A percentile compares a stretch with the other conserved stretches of the same genome.
These are phyloP conservation scores for Mobula birostris DNA, from an alignment of 2,113 vertebrate species.

Conservation along the genomic window DNA sequence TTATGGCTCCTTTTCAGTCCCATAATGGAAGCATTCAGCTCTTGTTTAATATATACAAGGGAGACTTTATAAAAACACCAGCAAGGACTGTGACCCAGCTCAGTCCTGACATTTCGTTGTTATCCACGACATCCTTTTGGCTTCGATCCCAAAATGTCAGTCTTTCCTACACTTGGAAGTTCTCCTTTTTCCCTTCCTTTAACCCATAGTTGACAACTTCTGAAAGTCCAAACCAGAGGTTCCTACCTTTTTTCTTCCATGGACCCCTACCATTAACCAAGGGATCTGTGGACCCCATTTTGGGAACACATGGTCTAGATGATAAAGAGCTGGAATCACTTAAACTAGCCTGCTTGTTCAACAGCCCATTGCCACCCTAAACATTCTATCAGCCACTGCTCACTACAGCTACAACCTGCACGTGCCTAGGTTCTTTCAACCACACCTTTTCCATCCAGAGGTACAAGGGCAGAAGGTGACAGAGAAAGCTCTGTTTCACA, in stretches of 20 bases:
- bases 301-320: background rate
- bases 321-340: background rate
- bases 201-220: background rate
- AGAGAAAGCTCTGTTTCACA: background rate
- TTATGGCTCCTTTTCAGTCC: background rate
- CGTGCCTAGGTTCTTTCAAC: background rate
- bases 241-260: too few species aligned
- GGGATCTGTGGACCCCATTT: too few species aligned
- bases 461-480: background rate
- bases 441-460: background rate
- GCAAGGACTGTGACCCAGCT: background rate
- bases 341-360: background rate
- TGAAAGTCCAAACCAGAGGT: background rate
- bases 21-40: background rate
- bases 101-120: background rate
- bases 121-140: constrained; percentile 5
- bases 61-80: background rate
- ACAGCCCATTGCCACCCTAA: background rate
- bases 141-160: background rate
- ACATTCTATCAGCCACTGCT: background rate
- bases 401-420: background rate
- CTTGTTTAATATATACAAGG: background rate
- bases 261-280: too few species aligned
- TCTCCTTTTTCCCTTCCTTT: background rate
- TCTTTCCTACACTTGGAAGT: background rate